A percentile compares a stretch with the other conserved stretches of the same genome.
Conservation (phyloP, 1,140 invertebrate genomes). For the Achatina immaculata region DNA sequence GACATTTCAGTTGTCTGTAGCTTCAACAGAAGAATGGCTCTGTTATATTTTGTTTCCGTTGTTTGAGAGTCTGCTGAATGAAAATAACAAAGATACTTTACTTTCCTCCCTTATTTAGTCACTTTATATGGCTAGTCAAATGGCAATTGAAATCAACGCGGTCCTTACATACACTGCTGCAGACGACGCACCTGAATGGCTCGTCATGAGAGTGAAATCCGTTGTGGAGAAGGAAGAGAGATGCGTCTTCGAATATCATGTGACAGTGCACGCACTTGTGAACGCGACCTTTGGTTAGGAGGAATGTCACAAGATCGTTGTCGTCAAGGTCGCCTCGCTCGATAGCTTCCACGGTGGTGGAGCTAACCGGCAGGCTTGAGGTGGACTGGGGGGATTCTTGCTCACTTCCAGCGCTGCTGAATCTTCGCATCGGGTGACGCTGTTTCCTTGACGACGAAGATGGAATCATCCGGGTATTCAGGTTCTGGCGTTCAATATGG, state of each 20-base stretch:
- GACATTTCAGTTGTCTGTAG: too few species aligned
- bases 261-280: constrained; percentile 66
- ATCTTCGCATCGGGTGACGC: constrained; percentile 63
- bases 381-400: constrained; percentile 44
- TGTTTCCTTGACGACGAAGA: constrained; percentile 60
- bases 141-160: constrained; percentile 68
- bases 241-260: constrained; percentile 66
- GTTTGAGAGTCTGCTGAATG: background rate
- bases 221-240: constrained; percentile 65
- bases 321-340: constrained; percentile 42
- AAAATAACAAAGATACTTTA: background rate
- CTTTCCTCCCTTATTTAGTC: background rate
- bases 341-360: constrained; percentile 39
- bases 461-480: constrained; percentile 60
- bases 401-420: constrained; percentile 54
- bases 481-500: constrained; percentile 53
- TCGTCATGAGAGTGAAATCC: constrained; percentile 66
- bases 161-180: constrained; percentile 58
- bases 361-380: constrained; percentile 47
- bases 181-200: constrained; percentile 66
- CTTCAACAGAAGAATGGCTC: too few species aligned
- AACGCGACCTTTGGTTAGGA: constrained; percentile 57
- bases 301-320: constrained; percentile 54
- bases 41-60: too few species aligned
- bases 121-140: constrained; percentile 65